Evolutionary conservation across 92 coral and sea anemone genomes (phyloP), one percentile per base, ranked within the genome.

Genomic region (Siderastrea radians): DNA sequence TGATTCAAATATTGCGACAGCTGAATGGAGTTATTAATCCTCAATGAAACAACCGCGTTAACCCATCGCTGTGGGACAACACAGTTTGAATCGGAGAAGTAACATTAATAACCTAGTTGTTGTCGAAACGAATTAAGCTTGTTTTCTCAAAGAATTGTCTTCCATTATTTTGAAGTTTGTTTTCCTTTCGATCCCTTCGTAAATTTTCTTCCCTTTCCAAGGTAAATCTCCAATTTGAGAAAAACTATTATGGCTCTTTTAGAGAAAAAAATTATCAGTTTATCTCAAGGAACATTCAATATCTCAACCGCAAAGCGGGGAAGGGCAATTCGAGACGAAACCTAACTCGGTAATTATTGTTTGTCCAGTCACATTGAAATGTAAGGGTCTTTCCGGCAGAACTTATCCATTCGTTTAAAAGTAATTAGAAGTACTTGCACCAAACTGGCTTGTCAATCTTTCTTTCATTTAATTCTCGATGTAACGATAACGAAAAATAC

Each of bases 371-470:
- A 51, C 67, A 74, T 84, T 84, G 80, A 84, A 61, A 62, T 63
- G 87, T 49, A 46, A 81, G 72, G 73, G 61, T 84, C 68, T 81
- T 84, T 74, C 87, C 80, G 87, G 80, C 62, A 50, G 43, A 13
- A 61, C 43, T 84, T 65, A 45, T 12, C 19, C 47, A 12, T 63
- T 62, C 80, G 59, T 84, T 84, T 60, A 84, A 84, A 84, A 74
- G 87, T 84, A 84, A 84, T 84, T 84, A 73, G 72, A 74, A 50
- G 62, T 74, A 61, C 87, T 84, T 74, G 87, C 72, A 49, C 66
- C 52, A 84, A 84, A 61, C 87, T 74, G 87, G 73, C 87, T 50
- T 84, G 89, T 85, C 89, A 67, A 75, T 64, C 52, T 76, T 67
- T 44, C 76, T 65, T 68, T 73, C 80, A 72, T 49, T 85, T 78